Evolutionary conservation across 2,113 vertebrate genomes (phyloP).

Genomic region (Geothlypis trichas): DNA sequence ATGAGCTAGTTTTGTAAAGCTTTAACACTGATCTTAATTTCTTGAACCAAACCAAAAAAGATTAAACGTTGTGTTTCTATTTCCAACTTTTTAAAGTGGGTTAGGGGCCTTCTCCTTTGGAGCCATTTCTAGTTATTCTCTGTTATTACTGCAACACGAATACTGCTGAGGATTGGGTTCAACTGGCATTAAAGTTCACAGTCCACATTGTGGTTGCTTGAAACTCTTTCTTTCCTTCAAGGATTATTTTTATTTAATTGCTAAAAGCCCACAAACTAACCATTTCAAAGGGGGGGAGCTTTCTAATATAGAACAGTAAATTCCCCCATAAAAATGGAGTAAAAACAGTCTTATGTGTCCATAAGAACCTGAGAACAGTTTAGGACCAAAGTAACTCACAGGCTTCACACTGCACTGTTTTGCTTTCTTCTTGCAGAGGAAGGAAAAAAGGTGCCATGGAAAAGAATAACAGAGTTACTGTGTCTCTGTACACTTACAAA

Average conservation of each 20-base stretch:
- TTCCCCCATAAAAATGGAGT: not conserved
- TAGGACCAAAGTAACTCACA: not conserved
- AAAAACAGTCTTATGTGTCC: not conserved
- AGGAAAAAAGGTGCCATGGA: not conserved
- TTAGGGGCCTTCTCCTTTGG: not conserved
- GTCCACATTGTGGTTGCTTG: not conserved
- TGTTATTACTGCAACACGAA: not conserved
- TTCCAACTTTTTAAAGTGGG: not conserved
- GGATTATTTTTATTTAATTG: constrained; percentile 20
- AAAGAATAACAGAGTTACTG: not conserved
- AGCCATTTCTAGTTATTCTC: not conserved
- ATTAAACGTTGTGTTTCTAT: not conserved
- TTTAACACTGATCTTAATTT: not conserved
- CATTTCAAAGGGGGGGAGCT: not conserved
- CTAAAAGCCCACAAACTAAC: not conserved
- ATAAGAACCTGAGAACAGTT: not conserved
- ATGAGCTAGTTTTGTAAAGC: not conserved
- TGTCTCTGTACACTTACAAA: not conserved
- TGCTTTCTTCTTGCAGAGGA: not conserved
- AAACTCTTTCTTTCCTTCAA: not conserved
- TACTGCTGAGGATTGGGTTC: not conserved
- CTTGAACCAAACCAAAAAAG: not conserved
- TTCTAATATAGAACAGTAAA: not conserved
- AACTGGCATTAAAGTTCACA: not conserved
- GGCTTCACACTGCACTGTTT: not conserved